Evolutionary conservation across 2,797 vertebrate genomes (phyloP).

Genomic region (Spondyliosoma cantharus): DNA sequence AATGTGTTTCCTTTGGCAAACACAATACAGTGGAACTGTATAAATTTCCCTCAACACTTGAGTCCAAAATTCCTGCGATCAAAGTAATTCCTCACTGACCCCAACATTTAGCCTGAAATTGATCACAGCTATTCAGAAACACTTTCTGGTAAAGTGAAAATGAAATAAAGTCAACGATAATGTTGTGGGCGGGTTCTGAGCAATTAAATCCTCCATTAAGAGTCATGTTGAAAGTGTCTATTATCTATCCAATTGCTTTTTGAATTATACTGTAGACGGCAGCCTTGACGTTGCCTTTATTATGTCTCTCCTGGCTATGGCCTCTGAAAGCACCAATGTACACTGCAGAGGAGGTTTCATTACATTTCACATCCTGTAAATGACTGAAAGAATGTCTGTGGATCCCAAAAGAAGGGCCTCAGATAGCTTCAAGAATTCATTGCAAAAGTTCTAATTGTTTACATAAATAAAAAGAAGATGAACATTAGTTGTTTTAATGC

Average conservation of each 20-base stretch:
- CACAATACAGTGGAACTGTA: neutral
- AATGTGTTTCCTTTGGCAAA: constrained; percentile 25
- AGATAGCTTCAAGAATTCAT: constrained; percentile 25
- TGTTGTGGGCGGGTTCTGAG: constrained; percentile 38
- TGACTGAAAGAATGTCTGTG: constrained; percentile 2
- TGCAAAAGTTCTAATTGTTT: neutral
- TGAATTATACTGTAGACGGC: constrained; percentile 27
- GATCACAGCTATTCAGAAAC: constrained; percentile 40
- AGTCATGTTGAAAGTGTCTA: constrained; percentile 37
- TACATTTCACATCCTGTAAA: constrained; percentile 9
- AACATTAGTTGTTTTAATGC: neutral
- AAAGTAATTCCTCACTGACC: constrained; percentile 40
- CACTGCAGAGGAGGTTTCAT: constrained; percentile 10
- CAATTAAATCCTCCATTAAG: constrained; percentile 53
- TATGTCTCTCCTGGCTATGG: constrained; percentile 20
- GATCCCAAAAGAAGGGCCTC: constrained; percentile 1
- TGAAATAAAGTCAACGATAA: constrained; percentile 42
- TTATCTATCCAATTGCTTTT: constrained; percentile 44
- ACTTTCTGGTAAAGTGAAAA: constrained; percentile 36
- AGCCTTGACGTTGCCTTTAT: constrained; percentile 40
- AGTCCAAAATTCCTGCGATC: constrained; percentile 33
- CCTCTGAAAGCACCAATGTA: neutral
- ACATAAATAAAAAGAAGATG: neutral
- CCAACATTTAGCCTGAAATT: constrained; percentile 39
- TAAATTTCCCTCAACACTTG: constrained; percentile 16